phyloP scores from a whole-genome alignment of 1,140 invertebrate genomes.

The Hylyphantes graminicola region DNA sequence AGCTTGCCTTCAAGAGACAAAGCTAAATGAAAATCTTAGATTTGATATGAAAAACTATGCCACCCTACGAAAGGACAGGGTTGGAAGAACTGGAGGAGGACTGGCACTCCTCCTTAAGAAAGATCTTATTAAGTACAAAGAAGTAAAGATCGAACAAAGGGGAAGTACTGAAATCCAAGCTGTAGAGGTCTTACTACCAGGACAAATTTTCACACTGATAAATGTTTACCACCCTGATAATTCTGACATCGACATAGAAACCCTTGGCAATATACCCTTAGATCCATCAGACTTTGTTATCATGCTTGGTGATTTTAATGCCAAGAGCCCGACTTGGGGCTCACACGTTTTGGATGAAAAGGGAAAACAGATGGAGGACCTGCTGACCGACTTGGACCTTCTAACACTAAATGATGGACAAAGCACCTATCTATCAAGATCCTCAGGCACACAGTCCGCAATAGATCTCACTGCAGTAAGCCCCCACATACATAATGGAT shows the following conservation, averaged over 20 bases:
- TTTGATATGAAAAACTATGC: background rate
- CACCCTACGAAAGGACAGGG: background rate
- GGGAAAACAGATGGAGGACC: conserved; percentile 1
- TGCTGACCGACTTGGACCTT: background rate
- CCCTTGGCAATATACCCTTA: background rate
- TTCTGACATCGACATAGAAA: conserved; percentile 12
- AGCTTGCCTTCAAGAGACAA: background rate
- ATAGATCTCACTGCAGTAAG: background rate
- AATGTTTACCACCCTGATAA: conserved; percentile 19
- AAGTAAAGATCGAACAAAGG: background rate
- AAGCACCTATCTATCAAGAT: background rate
- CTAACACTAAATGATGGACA: background rate
- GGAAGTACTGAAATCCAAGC: background rate
- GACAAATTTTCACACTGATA: conserved; percentile 2
- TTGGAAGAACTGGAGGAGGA: background rate
- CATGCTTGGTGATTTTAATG: background rate
- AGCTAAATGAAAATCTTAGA: background rate
- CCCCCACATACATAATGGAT: background rate
- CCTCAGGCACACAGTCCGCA: background rate
- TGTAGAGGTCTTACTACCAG: background rate
- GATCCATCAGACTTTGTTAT: background rate
- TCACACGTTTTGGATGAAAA: conserved; percentile 2
- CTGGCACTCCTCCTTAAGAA: background rate
- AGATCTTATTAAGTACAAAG: conserved; percentile 1
- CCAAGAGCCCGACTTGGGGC: background rate